Evolutionary conservation across 1,140 invertebrate species (phyloP).

Genomic region (Semibalanus balanoides): DNA sequence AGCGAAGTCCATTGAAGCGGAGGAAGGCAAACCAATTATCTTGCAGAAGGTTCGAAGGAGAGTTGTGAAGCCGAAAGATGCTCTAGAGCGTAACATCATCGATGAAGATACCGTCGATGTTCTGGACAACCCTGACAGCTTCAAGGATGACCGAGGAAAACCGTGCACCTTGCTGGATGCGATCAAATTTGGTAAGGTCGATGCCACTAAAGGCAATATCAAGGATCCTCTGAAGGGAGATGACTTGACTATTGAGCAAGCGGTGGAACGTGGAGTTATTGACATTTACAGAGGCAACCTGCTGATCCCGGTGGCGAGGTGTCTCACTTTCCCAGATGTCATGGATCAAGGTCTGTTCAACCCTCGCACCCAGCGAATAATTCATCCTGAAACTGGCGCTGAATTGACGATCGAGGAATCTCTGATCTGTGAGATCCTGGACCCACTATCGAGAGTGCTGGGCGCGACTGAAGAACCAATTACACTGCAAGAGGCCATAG

Average conservation of each 20-base stretch:
- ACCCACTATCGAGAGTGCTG: conserved; percentile 49
- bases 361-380: conserved; percentile 55
- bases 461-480: conserved; percentile 44
- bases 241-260: conserved; percentile 61
- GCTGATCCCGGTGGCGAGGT: conserved; percentile 62
- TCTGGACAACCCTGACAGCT: conserved; percentile 43
- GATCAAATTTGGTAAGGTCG: conserved; percentile 53
- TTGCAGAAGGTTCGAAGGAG: conserved; percentile 62
- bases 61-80: conserved; percentile 51
- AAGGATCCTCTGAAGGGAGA: conserved; percentile 68
- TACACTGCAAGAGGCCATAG: conserved; percentile 63
- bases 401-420: conserved; percentile 61
- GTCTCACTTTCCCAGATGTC: conserved; percentile 63
- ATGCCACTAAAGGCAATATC: conserved; percentile 58
- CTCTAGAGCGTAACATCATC: conserved; percentile 53
- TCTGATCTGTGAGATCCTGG: conserved; percentile 69
- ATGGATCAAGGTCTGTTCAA: conserved; percentile 69
- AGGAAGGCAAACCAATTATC: conserved; percentile 49
- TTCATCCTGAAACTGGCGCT: conserved; percentile 75
- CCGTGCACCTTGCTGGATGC: conserved; percentile 54
- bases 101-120: conserved; percentile 54
- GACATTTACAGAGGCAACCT: conserved; percentile 58
- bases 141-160: conserved; percentile 39
- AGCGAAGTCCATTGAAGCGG: conserved; percentile 37
- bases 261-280: conserved; percentile 65